Percentiles rank a stretch among this genome's conserved stretches.
phyloP scores from a whole-genome alignment of 2,888 invertebrate genomes.

The Dasysyrphus albostriatus region DNA sequence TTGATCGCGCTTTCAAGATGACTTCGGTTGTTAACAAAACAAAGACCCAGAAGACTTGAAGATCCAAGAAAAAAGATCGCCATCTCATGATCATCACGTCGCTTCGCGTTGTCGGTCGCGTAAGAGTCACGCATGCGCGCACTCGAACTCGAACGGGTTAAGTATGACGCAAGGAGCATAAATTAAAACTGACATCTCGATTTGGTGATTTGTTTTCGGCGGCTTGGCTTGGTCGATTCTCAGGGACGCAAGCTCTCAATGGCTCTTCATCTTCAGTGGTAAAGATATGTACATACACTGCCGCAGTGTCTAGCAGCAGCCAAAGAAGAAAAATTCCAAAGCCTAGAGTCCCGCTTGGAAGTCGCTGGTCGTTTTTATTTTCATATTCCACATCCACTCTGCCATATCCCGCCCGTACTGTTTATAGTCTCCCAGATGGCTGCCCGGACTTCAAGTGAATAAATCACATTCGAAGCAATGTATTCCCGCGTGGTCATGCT shows the following conservation, averaged over 20 bases:
- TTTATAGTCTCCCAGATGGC: slow-evolving; percentile 73
- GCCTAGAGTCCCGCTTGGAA: slow-evolving; percentile 55
- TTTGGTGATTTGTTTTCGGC: slow-evolving; percentile 69
- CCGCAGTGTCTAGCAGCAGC: slow-evolving; percentile 66
- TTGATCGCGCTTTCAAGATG: slow-evolving; percentile 42
- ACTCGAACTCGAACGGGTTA: slow-evolving; percentile 72
- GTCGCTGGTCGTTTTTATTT: slow-evolving; percentile 53
- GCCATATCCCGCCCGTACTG: slow-evolving; percentile 47
- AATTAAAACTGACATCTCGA: slow-evolving; percentile 76
- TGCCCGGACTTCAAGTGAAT: slow-evolving; percentile 66
- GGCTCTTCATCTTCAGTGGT: slow-evolving; percentile 51
- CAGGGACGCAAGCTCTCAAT: slow-evolving; percentile 59
- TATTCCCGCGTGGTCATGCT: slow-evolving; percentile 70
- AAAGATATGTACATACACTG: slow-evolving; percentile 26
- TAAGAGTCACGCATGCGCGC: slow-evolving; percentile 71
- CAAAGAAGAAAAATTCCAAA: slow-evolving; percentile 24
- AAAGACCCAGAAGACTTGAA: slow-evolving; percentile 40
- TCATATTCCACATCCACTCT: slow-evolving; percentile 44
- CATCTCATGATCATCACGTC: slow-evolving; percentile 48
- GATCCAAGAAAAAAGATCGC: slow-evolving; percentile 51
- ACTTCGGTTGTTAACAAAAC: slow-evolving; percentile 62
- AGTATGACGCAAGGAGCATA: slow-evolving; percentile 75
- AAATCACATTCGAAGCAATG: slow-evolving; percentile 72
- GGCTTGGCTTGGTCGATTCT: slow-evolving; percentile 5
- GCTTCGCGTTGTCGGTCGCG: slow-evolving; percentile 24